Evolutionary conservation across 2,113 vertebrate genomes (phyloP), one percentile per base, ranked within the genome.

Genomic region (Phodopus roborovskii): DNA sequence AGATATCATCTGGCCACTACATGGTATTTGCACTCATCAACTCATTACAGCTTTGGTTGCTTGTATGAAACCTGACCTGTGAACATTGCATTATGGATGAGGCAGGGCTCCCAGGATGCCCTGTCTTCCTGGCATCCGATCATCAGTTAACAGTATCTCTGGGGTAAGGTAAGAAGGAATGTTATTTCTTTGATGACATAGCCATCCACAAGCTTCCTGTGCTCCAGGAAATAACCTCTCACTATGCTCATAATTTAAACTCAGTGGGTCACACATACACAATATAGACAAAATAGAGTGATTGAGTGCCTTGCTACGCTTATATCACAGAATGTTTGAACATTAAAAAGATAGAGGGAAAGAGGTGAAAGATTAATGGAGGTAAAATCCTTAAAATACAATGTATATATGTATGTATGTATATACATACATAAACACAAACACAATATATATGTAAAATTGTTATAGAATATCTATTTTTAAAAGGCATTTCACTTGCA

Each of bases 81-180:
- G 22, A 58, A 24, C 20, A 39, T 60, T 39, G 7, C 53, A 39
- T 82, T 39, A 15, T 39, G 56, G 36, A 26, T 8, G 22, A 26
- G 22, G 33, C 13, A 62, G 13, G 24, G 56, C n/a, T 60, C 81
- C 39, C 56, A 62, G 42, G 79, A 28, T 12, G 7, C 53, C 24
- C 28, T 28, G 26, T 7, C 13, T 62, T 83, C 24, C 56, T 62
- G 13, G 56, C 12, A 13, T 60, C 13, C 13, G 28, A 17, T 9
- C 24, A 28, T 62, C 58, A 17, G n/a, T 42, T 62, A 62, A 17
- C 20, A 83, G 58, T 62, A 62, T 39, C 3, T 4, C 15, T 81
- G 36, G 17, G 0, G 3, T 13, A n/a, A 1, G 11, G 13, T 24
- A 28, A 42, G 3, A 7, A 8, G 13, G 8, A 3, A 17, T 62